phyloP scores from a whole-genome alignment of 2,797 vertebrate genomes.

The Eulemur rubriventer region DNA sequence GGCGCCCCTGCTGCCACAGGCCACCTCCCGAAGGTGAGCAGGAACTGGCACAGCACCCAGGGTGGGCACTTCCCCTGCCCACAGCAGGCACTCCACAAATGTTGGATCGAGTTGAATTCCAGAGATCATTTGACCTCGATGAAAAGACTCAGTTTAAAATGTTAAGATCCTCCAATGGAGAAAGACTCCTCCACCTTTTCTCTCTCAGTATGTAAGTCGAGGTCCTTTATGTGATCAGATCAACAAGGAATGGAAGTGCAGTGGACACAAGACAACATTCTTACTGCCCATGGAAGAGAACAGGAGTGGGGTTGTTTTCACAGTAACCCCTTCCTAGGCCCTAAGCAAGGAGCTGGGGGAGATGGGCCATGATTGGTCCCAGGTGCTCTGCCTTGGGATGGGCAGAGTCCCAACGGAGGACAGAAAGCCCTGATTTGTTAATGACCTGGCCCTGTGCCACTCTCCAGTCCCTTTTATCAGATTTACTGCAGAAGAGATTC shows the following conservation, averaged over 20 bases:
- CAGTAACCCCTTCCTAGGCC: neutral
- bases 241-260: neutral
- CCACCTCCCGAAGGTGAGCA: neutral
- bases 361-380: neutral
- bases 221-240: neutral
- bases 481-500: constrained; percentile 54
- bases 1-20: neutral
- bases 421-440: neutral
- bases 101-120: neutral
- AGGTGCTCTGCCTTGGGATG: neutral
- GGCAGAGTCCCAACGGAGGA: neutral
- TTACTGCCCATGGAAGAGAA: neutral
- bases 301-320: neutral
- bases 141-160: neutral
- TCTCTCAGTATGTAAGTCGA: neutral
- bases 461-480: neutral
- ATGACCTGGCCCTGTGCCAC: neutral
- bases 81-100: neutral
- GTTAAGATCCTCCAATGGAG: neutral
- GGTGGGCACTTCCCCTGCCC: neutral
- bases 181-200: neutral
- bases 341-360: neutral
- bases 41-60: neutral
- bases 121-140: neutral
- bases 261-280: neutral